Conservation (phyloP, 2,113 vertebrate species). For the Piprites chloris region DNA sequence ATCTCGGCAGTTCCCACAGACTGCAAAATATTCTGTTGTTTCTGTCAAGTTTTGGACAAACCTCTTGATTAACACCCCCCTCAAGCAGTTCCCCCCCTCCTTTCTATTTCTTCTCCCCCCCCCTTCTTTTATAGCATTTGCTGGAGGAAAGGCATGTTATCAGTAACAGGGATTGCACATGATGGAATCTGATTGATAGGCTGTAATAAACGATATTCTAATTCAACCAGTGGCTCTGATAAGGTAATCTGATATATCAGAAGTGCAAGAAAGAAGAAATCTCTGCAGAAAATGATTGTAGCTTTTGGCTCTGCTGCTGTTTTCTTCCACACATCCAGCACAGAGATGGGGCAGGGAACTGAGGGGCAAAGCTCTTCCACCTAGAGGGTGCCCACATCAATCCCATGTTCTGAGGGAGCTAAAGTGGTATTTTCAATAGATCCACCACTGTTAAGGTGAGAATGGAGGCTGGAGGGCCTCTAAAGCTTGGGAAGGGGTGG, state of each 20-base stretch:
- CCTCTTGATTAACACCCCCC: background rate
- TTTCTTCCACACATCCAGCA: background rate
- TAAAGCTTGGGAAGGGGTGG: background rate
- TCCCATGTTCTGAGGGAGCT: background rate
- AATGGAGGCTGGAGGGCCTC: background rate
- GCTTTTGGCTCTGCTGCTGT: background rate
- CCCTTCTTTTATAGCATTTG: background rate
- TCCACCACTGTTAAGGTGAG: background rate
- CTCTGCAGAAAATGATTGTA: background rate
- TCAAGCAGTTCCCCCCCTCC: background rate
- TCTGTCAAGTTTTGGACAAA: background rate
- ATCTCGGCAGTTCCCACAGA: background rate
- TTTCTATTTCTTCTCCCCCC: background rate
- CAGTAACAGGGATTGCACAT: background rate
- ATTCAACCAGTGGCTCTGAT: background rate
- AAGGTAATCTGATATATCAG: conserved; percentile 5
- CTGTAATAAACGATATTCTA: conserved; percentile 34
- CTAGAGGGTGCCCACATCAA: background rate
- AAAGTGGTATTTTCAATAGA: background rate
- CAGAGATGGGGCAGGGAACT: background rate
- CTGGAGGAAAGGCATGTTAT: background rate
- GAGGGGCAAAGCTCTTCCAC: background rate
- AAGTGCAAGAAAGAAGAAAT: background rate
- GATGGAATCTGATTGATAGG: conserved; percentile 41
- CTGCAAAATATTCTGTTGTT: background rate